phyloP scores from a whole-genome alignment of 2,113 vertebrate genomes.

The Cepphus grylle region DNA sequence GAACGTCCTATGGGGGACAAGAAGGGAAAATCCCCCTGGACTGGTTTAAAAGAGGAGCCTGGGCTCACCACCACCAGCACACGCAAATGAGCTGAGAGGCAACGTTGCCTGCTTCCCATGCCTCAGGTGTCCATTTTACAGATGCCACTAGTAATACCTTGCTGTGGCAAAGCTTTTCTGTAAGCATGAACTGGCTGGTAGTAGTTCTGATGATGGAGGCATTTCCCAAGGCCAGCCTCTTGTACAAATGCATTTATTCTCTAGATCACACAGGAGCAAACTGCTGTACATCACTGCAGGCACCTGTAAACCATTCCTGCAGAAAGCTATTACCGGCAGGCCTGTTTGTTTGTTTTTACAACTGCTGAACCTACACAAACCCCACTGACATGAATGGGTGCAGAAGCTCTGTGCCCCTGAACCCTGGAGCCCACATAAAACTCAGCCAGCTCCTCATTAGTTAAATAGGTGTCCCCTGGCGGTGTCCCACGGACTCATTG shows the following conservation, averaged over 20 bases:
- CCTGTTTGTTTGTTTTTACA: not conserved
- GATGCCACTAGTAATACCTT: not conserved
- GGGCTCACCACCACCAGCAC: not conserved
- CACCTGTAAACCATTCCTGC: not conserved
- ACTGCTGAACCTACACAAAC: not conserved
- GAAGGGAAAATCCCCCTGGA: not conserved
- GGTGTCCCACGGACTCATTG: accelerated
- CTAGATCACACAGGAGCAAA: not conserved
- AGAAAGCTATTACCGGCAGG: not conserved
- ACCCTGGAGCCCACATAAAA: accelerated
- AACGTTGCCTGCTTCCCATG: not conserved
- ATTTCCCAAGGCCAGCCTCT: not conserved
- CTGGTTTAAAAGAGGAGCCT: not conserved
- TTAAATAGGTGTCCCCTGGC: not conserved
- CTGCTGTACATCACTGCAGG: not conserved
- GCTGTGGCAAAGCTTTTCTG: not conserved
- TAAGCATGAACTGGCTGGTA: not conserved
- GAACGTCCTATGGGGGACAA: accelerated
- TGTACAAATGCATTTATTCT: not conserved
- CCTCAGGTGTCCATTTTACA: not conserved
- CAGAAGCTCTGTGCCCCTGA: not conserved
- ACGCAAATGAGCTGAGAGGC: not conserved
- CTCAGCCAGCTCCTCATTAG: not conserved
- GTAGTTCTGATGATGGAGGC: not conserved
- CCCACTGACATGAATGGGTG: not conserved